Base-by-base conservation (phyloP, 2,888 invertebrate species). In the Neria commutata region DNA sequence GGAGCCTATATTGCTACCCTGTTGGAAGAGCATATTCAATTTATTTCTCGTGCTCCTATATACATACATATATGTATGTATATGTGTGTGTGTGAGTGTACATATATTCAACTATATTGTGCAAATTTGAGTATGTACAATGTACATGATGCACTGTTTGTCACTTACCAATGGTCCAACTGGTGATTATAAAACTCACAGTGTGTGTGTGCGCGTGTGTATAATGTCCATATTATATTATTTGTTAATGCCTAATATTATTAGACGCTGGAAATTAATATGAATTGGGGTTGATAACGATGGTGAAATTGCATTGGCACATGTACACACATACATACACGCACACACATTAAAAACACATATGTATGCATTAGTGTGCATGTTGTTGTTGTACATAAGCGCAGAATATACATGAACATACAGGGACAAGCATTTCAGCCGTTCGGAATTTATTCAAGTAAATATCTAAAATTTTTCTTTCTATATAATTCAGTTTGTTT, bases 291-390 rank as follows among this genome's bases (percentile, higher is more conserved):
- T n/a, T n/a, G n/a, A n/a, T n/a, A n/a, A 49, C n/a, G 21, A 52
- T 45, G 24, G 1, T 53, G 54, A 23, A 46, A 29, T 46, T 45
- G 42, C 42, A 11, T 14, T 54, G 21, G 16, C 26, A 3, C 45
- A 23, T n/a, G 29, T 23, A 23, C 14, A 45, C 24, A 23, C 29
- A 29, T 46, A 54, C 21, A 21, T 34, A 17, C 24, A 54, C 48
- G 46, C 46, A 54, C 48, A 37, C 48, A 34, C 46, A 54, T 54
- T 47, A 57, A 34, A 52, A 26, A 58, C 34, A 25, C 25, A 29
- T 19, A 52, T 46, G 40, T 48, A 42, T 14, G 19, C 29, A 19
- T 26, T n/a, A 16, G 19, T 42, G 16, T 25, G 5, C 1, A 23
- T 51, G 24, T 23, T n/a, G n/a, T 26, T 19, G 23, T 16, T 29